Evolutionary conservation across 1,140 invertebrate genomes (phyloP).

Genomic region (Lordiphosa clarofinis): DNA sequence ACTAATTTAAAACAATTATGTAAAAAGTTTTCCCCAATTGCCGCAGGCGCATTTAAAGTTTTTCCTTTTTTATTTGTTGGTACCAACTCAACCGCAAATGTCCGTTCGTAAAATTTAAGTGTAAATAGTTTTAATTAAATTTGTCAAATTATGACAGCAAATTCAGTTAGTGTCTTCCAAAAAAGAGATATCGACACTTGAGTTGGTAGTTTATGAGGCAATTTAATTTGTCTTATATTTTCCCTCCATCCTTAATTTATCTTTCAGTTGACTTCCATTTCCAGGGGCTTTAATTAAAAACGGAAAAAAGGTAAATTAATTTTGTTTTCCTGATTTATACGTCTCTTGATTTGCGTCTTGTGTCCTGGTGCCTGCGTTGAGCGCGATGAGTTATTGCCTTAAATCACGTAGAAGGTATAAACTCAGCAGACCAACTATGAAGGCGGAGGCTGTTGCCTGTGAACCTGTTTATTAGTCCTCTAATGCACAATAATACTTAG

Average conservation of each 20-base stretch:
- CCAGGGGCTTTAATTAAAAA: constrained; percentile 51
- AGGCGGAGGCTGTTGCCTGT: constrained; percentile 30
- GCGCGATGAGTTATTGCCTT: constrained; percentile 69
- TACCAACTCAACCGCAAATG: constrained; percentile 42
- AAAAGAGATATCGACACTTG: constrained; percentile 32
- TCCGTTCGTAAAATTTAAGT: constrained; percentile 48
- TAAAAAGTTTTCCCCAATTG: constrained; percentile 61
- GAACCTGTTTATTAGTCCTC: constrained; percentile 78
- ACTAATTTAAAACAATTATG: constrained; percentile 77
- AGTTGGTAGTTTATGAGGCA: constrained; percentile 33
- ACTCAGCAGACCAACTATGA: constrained; percentile 60
- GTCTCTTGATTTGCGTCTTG: constrained; percentile 65
- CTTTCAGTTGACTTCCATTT: neutral
- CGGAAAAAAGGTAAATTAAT: constrained; percentile 56
- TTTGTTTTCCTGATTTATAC: constrained; percentile 71
- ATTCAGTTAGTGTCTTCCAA: constrained; percentile 36
- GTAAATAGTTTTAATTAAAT: constrained; percentile 75
- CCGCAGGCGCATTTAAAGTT: constrained; percentile 48
- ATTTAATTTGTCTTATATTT: neutral
- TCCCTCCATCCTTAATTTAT: constrained; percentile 3
- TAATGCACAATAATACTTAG: constrained; percentile 78
- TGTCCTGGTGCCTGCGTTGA: constrained; percentile 13
- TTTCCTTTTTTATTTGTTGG: neutral
- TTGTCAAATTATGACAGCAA: constrained; percentile 61
- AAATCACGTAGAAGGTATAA: constrained; percentile 74